Base-by-base conservation (phyloP, 2,113 vertebrate genomes). In the Leiothrix lutea region DNA sequence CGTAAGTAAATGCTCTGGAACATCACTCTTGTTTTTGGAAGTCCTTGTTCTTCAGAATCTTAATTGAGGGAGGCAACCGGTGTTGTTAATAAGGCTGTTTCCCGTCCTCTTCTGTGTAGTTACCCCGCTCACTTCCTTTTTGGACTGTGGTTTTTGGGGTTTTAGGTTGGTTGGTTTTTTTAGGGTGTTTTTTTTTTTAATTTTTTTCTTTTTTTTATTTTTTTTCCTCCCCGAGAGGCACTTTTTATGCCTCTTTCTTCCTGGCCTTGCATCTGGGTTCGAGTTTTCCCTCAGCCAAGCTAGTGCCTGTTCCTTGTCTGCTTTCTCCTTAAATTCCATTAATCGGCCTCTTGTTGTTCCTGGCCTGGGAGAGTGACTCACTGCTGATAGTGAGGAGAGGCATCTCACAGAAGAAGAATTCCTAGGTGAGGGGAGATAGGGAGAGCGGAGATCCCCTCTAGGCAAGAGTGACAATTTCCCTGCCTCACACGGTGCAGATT, bases 1-100 rank as follows among this genome's bases (percentile, higher is more conserved):
- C 96, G 97, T 97, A 97, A 97, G 97, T 97, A 97, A 96, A 91
- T 91, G 44, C 69, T 86, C 72, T 4, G 3, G 90, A 96, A 94
- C 7, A n/a, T 57, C 38, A 5, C 56, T 66, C 87, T 56, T 64
- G 23, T 77, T 95, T 96, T 96, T 96, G 67, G 57, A 94, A 90
- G 28, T 67, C 40, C 8, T 89, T 19, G 26, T 95, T 96, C 88
- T 88, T 96, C 56, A 86, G 36, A 80, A 26, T 51, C 72, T 60
- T 45, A n/a, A 80, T 25, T 1, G 75, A 92, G 62, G 79, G 83
- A 96, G 35, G 53, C 89, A 92, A 21, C 69, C 24, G 85, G 26
- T 78, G 19, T 82, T 89, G 35, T 77, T 89, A 44, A 64, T 44
- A 44, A 2, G 4, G 79, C 66, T 90, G 85, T 40, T 92, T 88